Evolutionary conservation across 2,888 invertebrate species (phyloP), one percentile per base, ranked within the genome.

Genomic region (Leptopilina myrica): DNA sequence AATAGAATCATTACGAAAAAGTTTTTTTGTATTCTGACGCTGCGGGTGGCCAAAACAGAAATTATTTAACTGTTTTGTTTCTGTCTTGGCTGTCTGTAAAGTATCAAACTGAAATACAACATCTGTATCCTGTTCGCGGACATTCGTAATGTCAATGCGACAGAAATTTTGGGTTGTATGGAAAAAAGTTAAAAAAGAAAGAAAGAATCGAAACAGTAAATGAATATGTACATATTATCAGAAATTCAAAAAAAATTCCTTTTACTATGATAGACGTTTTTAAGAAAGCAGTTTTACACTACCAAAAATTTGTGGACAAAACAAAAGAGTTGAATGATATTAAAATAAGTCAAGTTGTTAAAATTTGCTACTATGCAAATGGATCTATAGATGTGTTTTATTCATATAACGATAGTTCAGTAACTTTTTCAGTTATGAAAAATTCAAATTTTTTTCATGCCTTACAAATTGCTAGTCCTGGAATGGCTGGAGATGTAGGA

Each of bases 111-210:
- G 76, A 82, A 79, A 82, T 83, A n/a, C 77, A 81, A 9, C 82
- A 84, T 20, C 33, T 84, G 26, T 84, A 80, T 76, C 81, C 79
- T 7, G 80, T 84, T 5, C 76, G 81, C 2, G 81, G 80, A 15
- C 84, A 84, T 73, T 84, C 82, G 0, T 84, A 82, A 15, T 80
- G 81, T 56, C 80, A 80, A 49, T 82, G 84, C 26, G 84, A 85
- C 64, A 33, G 82, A 1, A 83, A 84, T 79, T 83, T 84, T 69
- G 84, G 82, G 5, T 62, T 56, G 73, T 83, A 62, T 20, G 75
- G 43, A 59, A 14, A 73, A 76, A 78, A 80, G 76, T 56, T 78
- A 73, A 76, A 81, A 64, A 64, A 46, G 26, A 46, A 11, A 6
- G 81, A 82, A 62, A 49, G 49, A 9, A 73, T 84, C 62, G 80